These are phyloP conservation scores for Spea hammondii DNA, from an alignment of 2,797 vertebrate species.

Conservation along the genomic window DNA sequence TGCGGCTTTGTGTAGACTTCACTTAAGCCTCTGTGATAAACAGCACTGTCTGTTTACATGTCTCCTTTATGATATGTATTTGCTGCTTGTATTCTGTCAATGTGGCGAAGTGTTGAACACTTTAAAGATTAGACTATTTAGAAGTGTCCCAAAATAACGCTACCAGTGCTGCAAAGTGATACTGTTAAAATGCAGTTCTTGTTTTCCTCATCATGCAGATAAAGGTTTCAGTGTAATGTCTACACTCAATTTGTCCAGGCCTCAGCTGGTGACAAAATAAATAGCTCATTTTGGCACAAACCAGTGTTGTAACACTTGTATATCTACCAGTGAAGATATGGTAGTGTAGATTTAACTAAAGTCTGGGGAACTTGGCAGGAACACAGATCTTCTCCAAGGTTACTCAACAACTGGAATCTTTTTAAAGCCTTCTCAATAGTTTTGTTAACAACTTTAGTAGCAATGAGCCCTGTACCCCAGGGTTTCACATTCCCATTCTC, in stretches of 20 bases:
- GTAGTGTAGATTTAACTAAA: conserved; percentile 42
- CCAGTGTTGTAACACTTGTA: conserved; percentile 37
- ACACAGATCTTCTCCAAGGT: conserved; percentile 22
- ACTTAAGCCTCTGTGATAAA: no score
- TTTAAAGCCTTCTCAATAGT: background rate
- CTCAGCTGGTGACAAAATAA: conserved; percentile 48
- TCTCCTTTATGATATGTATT: background rate
- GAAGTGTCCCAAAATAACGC: conserved; percentile 29
- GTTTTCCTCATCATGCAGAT: conserved; percentile 34
- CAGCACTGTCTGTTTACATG: background rate
- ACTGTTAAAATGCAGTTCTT: conserved; percentile 4
- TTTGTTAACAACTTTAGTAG: conserved; percentile 2
- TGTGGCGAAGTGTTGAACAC: background rate
- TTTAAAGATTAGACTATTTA: conserved; percentile 11
- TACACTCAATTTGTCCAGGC: conserved; percentile 39
- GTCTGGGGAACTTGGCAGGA: conserved; percentile 42
- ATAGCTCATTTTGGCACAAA: conserved; percentile 40
- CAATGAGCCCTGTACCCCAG: background rate
- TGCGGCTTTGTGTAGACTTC: no score
- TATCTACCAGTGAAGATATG: conserved; percentile 47
- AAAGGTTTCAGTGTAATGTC: conserved; percentile 39
- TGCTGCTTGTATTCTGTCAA: conserved; percentile 13
- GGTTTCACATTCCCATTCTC: no score
- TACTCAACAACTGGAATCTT: conserved; percentile 24
- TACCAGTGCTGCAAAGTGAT: background rate